Evolutionary conservation across 2,797 vertebrate species (phyloP).

Genomic region (Tangara arthus): DNA sequence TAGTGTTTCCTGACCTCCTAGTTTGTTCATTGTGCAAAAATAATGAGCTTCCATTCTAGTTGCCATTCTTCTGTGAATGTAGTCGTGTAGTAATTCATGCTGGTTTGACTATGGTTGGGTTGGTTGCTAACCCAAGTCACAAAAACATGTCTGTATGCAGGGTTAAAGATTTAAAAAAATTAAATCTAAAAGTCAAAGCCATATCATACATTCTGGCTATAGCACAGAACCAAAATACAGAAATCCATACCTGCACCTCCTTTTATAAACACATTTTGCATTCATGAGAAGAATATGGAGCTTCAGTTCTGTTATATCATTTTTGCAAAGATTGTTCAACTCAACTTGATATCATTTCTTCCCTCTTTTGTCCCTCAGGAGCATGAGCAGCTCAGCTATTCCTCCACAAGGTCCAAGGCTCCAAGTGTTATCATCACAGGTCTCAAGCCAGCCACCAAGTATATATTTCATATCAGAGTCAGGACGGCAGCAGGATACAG

Average conservation of each 20-base stretch:
- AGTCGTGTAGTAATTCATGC: slow-evolving; percentile 39
- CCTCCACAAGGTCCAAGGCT: slow-evolving; percentile 90
- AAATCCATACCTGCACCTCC: slow-evolving; percentile 31
- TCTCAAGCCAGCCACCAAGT: slow-evolving; percentile 90
- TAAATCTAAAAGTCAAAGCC: slow-evolving; percentile 14
- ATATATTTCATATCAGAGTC: slow-evolving; percentile 91
- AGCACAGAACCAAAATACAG: neutral
- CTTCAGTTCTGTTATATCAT: slow-evolving; percentile 37
- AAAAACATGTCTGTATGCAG: neutral
- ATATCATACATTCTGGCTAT: slow-evolving; percentile 30
- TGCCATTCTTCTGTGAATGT: slow-evolving; percentile 55
- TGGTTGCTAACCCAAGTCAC: slow-evolving; percentile 36
- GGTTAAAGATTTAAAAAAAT: neutral
- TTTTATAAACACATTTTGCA: slow-evolving; percentile 33
- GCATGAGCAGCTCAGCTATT: slow-evolving; percentile 92
- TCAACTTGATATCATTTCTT: slow-evolving; percentile 58
- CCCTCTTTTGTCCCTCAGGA: slow-evolving; percentile 81
- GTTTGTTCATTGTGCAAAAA: slow-evolving; percentile 41
- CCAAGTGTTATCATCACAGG: slow-evolving; percentile 93
- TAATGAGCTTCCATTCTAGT: slow-evolving; percentile 48
- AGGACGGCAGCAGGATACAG: slow-evolving; percentile 89
- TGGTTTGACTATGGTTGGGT: neutral
- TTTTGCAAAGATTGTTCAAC: slow-evolving; percentile 30
- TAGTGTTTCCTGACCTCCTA: slow-evolving; percentile 32
- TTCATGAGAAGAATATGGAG: slow-evolving; percentile 34